phyloP scores from a whole-genome alignment of 2,797 vertebrate genomes.

The Aselliscus stoliczkanus region DNA sequence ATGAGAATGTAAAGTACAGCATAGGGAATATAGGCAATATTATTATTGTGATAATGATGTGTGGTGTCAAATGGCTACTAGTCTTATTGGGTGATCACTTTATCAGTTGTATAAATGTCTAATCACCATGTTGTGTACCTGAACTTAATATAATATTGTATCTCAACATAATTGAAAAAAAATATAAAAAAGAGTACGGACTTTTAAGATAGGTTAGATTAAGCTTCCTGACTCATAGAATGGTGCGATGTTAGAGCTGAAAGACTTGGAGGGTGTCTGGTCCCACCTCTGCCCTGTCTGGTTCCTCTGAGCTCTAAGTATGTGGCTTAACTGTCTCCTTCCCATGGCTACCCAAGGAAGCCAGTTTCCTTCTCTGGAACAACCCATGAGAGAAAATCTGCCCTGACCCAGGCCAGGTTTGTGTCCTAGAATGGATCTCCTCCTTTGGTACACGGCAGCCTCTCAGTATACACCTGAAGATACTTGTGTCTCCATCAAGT shows the following conservation, averaged over 20 bases:
- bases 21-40: background rate
- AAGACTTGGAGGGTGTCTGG: fast-evolving
- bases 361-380: background rate
- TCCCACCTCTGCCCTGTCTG: fast-evolving
- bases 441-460: background rate
- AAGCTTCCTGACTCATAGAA: background rate
- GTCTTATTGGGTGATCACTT: no score
- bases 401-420: background rate
- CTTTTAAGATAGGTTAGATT: background rate
- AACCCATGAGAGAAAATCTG: background rate
- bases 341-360: background rate
- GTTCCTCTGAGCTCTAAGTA: background rate
- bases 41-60: no score
- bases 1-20: background rate
- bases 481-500: background rate
- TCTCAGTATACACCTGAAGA: no score
- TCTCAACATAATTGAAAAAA: no score
- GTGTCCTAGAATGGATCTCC: background rate
- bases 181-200: no score
- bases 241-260: background rate
- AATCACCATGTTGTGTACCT: no score
- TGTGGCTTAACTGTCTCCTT: background rate
- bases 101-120: no score
- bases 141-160: no score
- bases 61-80: no score